Conservation (phyloP, 2,888 invertebrate species). For the Cheilosia impressa region DNA sequence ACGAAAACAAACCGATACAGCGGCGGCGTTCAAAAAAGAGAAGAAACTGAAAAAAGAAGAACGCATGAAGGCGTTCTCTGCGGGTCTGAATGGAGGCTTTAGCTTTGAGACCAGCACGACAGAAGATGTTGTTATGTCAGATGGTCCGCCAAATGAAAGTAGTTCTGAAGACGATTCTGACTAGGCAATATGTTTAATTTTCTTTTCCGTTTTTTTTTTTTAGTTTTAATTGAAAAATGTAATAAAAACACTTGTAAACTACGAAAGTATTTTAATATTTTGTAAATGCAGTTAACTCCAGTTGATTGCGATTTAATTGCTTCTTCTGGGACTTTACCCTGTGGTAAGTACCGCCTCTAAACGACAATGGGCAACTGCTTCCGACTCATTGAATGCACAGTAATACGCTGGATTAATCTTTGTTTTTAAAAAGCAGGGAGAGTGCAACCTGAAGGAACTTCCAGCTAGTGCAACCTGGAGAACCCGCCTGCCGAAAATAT, state of each 20-base stretch:
- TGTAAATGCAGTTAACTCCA: background rate
- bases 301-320: no score
- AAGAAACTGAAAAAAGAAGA: constrained; percentile 79
- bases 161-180: constrained; percentile 27
- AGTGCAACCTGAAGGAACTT: no score
- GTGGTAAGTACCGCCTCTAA: no score
- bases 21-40: constrained; percentile 75
- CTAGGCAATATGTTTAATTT: constrained; percentile 11
- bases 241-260: constrained; percentile 29
- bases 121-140: constrained; percentile 55
- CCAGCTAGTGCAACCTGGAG: no score
- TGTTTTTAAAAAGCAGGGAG: no score
- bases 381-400: no score
- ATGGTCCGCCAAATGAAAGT: constrained; percentile 38
- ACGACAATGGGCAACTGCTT: no score
- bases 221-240: constrained; percentile 36
- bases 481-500: no score
- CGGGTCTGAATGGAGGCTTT: constrained; percentile 78
- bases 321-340: no score
- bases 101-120: constrained; percentile 68
- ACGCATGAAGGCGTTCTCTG: constrained; percentile 78
- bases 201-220: constrained; percentile 3
- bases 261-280: background rate
- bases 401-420: no score
- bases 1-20: constrained; percentile 56